Evolutionary conservation across 1,140 invertebrate species (phyloP), one percentile per base, ranked within the genome.

Genomic region (Pemphigus obesinymphae): DNA sequence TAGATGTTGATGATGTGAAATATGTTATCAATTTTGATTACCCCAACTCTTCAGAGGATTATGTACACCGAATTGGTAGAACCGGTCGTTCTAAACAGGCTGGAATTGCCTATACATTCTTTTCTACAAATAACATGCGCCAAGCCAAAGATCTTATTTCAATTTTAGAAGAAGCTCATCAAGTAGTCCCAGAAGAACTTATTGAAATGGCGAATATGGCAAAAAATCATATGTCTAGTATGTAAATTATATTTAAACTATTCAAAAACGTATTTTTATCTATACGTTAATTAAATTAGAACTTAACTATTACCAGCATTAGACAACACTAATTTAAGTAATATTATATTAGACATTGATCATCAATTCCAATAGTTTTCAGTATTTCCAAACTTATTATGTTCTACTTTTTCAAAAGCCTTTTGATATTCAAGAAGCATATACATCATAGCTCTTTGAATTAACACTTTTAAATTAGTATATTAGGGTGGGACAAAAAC

Each of bases 11-110:
- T 89, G 98, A 99, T 89, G 97, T 99, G 82, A 99, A 99, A 88
- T 99, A 97, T 91, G 98, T 99, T 53, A 98, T 99, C 87, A 99
- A 99, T 90, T 99, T 96, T 90, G 98, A 99, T 89, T 99, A 99
- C 89, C 98, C 98, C 23, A 97, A 95, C 85, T 96, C 96, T 87
- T 97, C 96, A 55, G 98, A 99, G 89, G 98, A 99, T 89, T 99
- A 99, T 88, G 96, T 99, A 53, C 98, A 99, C 88, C 92, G 98
- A 83, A 99, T 99, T 87, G 98, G 98, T 78, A 92, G 98, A 86
- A 99, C 98, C 63, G 98, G 96, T 73, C 90, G 98, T 83, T 94
- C 94, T 55, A 93, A 96, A 85, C 96, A 95, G 87, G 96, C 95
- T 45, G 98, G 98, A 82, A 99, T 97, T 6, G 97, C 98, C 0